Conservation (phyloP, 2,888 invertebrate genomes). For the Pheosia gnoma region DNA sequence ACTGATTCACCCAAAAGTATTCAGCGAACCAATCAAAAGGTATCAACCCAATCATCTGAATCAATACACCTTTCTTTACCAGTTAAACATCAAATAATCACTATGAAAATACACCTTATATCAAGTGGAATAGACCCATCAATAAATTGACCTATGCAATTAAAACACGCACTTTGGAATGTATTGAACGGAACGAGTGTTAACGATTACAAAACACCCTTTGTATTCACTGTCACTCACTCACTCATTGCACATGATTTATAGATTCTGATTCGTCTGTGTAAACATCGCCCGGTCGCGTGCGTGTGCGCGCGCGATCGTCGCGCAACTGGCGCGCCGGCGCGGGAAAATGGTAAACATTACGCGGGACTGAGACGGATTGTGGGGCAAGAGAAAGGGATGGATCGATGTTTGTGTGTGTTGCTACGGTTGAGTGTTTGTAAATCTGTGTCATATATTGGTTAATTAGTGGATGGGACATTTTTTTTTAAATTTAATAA, state of each 20-base stretch:
- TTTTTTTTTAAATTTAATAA: neutral
- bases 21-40: conserved; percentile 18
- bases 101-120: conserved; percentile 22
- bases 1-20: no score
- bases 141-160: conserved; percentile 39
- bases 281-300: conserved; percentile 45
- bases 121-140: conserved; percentile 40
- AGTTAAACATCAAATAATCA: neutral
- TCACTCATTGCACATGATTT: conserved; percentile 33
- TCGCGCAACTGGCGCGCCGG: conserved; percentile 50
- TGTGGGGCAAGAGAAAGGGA: conserved; percentile 55
- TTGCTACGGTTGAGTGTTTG: conserved; percentile 40
- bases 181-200: conserved; percentile 28
- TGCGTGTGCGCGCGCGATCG: conserved; percentile 55
- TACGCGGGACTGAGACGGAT: conserved; percentile 45
- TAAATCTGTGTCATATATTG: conserved; percentile 47
- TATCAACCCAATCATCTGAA: conserved; percentile 12
- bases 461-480: conserved; percentile 13
- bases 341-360: conserved; percentile 71
- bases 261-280: conserved; percentile 31
- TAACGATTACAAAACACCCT: conserved; percentile 27
- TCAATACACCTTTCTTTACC: neutral
- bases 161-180: conserved; percentile 41
- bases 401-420: conserved; percentile 49
- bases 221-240: conserved; percentile 40